These are phyloP conservation scores for Laterallus jamaicensis DNA, from an alignment of 2,113 vertebrate genomes.

Conservation along the genomic window DNA sequence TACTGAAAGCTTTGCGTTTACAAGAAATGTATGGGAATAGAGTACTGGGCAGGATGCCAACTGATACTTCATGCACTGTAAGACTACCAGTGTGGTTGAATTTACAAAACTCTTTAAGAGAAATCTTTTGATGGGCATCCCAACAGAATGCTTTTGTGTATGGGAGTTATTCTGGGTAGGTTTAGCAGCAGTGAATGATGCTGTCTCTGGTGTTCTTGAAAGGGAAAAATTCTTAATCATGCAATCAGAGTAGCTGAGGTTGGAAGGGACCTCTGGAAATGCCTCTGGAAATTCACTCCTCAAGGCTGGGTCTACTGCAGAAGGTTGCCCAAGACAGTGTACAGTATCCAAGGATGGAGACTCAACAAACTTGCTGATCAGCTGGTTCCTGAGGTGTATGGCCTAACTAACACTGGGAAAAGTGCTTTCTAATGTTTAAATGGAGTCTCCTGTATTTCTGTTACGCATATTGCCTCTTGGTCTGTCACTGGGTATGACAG, in stretches of 20 bases:
- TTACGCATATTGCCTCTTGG: not conserved
- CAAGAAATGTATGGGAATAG: conserved; percentile 12
- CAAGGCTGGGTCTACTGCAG: not conserved
- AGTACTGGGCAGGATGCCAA: conserved; percentile 30
- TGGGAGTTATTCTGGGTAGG: not conserved
- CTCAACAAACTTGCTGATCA: not conserved
- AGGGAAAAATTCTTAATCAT: not conserved
- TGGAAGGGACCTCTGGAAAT: not conserved
- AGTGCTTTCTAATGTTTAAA: not conserved
- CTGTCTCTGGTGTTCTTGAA: not conserved
- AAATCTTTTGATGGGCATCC: conserved; percentile 31
- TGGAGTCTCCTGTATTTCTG: not conserved
- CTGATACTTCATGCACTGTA: conserved; percentile 20
- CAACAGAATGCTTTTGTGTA: conserved; percentile 3
- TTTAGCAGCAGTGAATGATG: not conserved
- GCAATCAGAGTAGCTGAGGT: not conserved
- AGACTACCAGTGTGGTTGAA: conserved; percentile 3
- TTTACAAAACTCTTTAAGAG: conserved; percentile 7
- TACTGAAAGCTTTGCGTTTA: conserved; percentile 27
- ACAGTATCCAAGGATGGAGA: not conserved
- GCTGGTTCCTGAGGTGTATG: not conserved
- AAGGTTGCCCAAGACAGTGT: not conserved
- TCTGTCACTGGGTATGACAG: not conserved
- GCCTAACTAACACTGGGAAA: not conserved
- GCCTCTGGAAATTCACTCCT: not conserved